Percentiles rank a stretch among this genome's conserved stretches.
Evolutionary conservation across 1,140 invertebrate species (phyloP).

Genomic region (Calephelis virginiensis): DNA sequence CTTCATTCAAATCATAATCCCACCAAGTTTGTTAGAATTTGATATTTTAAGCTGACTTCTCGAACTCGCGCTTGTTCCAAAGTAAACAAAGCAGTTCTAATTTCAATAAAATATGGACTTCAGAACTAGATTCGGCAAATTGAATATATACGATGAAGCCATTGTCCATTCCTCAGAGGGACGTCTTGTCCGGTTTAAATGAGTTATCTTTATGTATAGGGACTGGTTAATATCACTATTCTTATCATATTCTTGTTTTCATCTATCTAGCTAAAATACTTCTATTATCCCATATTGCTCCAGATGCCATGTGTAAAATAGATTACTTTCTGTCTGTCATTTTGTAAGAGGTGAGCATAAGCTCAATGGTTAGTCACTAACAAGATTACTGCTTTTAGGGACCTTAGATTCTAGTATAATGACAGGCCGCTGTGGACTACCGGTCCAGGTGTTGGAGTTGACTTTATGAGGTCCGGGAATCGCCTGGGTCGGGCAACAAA

Average conservation of each 20-base stretch:
- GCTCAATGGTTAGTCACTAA: no score
- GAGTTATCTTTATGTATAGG: slow-evolving; percentile 15
- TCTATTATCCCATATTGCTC: no score
- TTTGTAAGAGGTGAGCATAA: no score
- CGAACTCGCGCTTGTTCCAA: slow-evolving; percentile 2
- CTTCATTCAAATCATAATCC: not conserved
- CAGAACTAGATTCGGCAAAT: slow-evolving; percentile 20
- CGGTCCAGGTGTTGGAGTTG: no score
- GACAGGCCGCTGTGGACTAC: no score
- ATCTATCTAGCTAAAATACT: not conserved
- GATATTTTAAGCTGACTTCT: slow-evolving; percentile 5
- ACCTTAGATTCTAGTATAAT: no score
- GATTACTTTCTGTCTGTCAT: no score
- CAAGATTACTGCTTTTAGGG: no score
- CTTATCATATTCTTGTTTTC: no score
- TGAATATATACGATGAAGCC: slow-evolving; percentile 18
- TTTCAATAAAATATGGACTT: slow-evolving; percentile 17
- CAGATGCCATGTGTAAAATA: no score
- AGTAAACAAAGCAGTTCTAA: slow-evolving; percentile 17
- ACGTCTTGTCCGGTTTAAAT: slow-evolving; percentile 14
- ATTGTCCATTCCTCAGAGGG: slow-evolving; percentile 14
- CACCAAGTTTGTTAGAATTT: not conserved
- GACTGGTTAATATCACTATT: slow-evolving; percentile 5
- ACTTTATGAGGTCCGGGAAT: no score
- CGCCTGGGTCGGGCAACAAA: no score